Percentiles rank a stretch among this genome's conserved stretches.
These are phyloP conservation scores for Andrena marginata DNA, from an alignment of 2,888 invertebrate genomes.

Conservation along the genomic window DNA sequence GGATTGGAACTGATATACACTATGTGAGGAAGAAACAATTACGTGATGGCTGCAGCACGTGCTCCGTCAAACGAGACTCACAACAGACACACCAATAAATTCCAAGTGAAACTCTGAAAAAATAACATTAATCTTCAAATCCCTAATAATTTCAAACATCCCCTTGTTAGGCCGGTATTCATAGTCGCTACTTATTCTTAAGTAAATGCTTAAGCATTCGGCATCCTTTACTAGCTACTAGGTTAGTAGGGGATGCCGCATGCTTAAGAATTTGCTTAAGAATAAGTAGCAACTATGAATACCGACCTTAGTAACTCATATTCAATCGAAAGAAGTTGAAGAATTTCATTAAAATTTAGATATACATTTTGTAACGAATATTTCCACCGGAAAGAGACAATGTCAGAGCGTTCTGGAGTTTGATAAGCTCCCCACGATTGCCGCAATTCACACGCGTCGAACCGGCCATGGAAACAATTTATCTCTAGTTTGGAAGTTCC, in stretches of 20 bases:
- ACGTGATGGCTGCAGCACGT: slow-evolving; percentile 36
- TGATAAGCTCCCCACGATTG: slow-evolving; percentile 43
- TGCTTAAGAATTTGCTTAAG: too few relatives aligned
- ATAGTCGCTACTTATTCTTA: too few relatives aligned
- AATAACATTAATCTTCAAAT: background rate
- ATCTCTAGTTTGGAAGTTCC: slow-evolving; percentile 32
- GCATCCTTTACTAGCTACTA: too few relatives aligned
- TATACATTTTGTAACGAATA: background rate
- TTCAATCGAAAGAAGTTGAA: too few relatives aligned
- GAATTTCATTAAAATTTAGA: background rate
- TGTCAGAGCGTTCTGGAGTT: background rate
- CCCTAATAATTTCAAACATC: too few relatives aligned
- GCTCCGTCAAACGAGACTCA: slow-evolving; percentile 23
- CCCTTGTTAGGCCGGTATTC: too few relatives aligned
- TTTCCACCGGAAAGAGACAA: slow-evolving; percentile 15
- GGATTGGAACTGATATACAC: slow-evolving; percentile 14
- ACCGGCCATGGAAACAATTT: slow-evolving; percentile 11
- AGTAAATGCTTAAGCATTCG: too few relatives aligned
- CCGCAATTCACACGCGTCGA: slow-evolving; percentile 9
- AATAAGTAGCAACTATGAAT: too few relatives aligned
- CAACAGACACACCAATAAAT: slow-evolving; percentile 9
- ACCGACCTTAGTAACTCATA: too few relatives aligned
- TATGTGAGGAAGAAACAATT: slow-evolving; percentile 34
- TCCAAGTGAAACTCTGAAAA: background rate
- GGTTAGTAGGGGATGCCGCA: too few relatives aligned